Conservation (phyloP, 2,797 vertebrate species). For the Acanthopagrus latus region DNA sequence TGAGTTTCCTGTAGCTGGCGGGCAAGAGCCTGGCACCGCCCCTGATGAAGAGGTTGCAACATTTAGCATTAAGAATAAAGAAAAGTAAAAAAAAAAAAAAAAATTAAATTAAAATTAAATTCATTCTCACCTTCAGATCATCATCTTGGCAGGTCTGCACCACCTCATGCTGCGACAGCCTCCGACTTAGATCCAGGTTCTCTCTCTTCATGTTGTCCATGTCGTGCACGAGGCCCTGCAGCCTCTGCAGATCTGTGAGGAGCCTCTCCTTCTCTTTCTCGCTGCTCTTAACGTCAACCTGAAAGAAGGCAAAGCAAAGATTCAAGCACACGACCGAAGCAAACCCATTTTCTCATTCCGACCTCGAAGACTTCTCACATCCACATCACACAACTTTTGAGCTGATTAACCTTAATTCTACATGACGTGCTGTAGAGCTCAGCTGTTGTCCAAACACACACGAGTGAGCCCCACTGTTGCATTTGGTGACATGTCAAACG, state of each 20-base stretch:
- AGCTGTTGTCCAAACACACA: no score
- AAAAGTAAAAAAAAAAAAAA: background rate
- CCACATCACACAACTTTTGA: no score
- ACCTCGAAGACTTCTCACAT: background rate
- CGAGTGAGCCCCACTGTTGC: no score
- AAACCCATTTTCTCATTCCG: background rate
- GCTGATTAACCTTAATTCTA: background rate
- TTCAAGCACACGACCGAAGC: background rate
- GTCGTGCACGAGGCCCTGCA: slow-evolving; percentile 26
- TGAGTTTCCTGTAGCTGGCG: slow-evolving; percentile 67
- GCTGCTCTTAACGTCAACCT: slow-evolving; percentile 84
- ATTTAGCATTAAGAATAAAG: background rate
- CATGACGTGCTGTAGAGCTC: no score
- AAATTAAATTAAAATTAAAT: no score
- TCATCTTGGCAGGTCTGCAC: slow-evolving; percentile 37
- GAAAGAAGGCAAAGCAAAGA: slow-evolving; percentile 3
- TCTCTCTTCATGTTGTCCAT: slow-evolving; percentile 64
- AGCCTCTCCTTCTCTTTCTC: slow-evolving; percentile 77
- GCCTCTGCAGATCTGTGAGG: slow-evolving; percentile 61
- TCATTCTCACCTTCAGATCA: slow-evolving; percentile 58
- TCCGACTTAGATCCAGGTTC: slow-evolving; percentile 63
- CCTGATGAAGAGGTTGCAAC: slow-evolving; percentile 34
- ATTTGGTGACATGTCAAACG: no score
- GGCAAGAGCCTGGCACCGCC: slow-evolving; percentile 53
- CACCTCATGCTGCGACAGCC: slow-evolving; percentile 53